These are phyloP conservation scores for Megalops atlanticus DNA, from an alignment of 2,113 vertebrate genomes.

Conservation along the genomic window DNA sequence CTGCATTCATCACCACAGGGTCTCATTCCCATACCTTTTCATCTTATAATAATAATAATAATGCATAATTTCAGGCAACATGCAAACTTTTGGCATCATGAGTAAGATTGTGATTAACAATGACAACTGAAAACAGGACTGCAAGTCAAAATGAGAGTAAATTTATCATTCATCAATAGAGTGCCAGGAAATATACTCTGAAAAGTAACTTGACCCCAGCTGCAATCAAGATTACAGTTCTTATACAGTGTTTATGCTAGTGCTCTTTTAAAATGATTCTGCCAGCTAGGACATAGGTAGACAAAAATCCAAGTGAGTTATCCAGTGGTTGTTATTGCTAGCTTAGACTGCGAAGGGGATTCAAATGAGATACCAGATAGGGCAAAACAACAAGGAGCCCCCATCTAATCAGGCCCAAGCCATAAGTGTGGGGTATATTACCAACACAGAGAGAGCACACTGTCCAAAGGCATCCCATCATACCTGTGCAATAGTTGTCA, in stretches of 20 bases:
- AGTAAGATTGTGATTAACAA: too few relatives aligned
- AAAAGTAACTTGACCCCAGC: background rate
- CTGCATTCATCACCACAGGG: too few relatives aligned
- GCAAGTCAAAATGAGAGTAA: background rate
- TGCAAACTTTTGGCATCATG: too few relatives aligned
- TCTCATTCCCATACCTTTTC: too few relatives aligned
- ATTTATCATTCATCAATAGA: background rate
- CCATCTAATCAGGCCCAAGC: slow-evolving; percentile 3
- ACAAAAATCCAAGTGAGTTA: background rate
- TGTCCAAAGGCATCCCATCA: slow-evolving; percentile 49
- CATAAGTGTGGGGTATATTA: slow-evolving; percentile 15
- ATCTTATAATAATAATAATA: background rate
- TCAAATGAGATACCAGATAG: slow-evolving; percentile 10
- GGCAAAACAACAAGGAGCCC: background rate
- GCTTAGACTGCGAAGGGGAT: background rate
- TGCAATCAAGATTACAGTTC: background rate
- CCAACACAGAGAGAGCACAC: background rate
- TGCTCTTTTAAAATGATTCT: background rate
- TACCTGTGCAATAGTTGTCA: slow-evolving; percentile 52
- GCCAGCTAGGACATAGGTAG: background rate
- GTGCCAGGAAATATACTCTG: background rate
- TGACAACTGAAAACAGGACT: background rate
- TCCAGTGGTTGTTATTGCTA: background rate
- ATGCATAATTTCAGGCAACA: background rate
- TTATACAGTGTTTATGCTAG: background rate